These are phyloP conservation scores for Polydrusus tereticollis DNA, from an alignment of 2,888 invertebrate genomes.

Conservation along the genomic window DNA sequence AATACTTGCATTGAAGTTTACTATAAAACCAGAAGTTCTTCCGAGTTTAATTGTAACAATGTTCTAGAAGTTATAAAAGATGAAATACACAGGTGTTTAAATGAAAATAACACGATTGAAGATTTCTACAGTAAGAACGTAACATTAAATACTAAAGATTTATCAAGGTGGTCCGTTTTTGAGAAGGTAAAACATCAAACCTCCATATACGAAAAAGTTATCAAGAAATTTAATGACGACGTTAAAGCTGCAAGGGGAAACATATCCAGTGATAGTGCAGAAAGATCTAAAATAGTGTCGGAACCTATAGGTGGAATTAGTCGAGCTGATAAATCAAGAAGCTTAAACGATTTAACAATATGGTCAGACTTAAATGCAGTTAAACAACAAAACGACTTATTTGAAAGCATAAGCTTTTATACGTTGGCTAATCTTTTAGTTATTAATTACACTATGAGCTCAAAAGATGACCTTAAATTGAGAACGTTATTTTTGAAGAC, in stretches of 20 bases:
- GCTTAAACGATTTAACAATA: slow-evolving; percentile 28
- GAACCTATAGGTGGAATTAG: neutral
- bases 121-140: slow-evolving; percentile 59
- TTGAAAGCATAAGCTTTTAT: slow-evolving; percentile 31
- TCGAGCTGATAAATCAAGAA: neutral
- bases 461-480: slow-evolving; percentile 60
- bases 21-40: slow-evolving; percentile 61
- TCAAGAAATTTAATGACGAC: slow-evolving; percentile 19
- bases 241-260: slow-evolving; percentile 37
- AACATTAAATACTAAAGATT: slow-evolving; percentile 65
- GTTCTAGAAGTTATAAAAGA: slow-evolving; percentile 70
- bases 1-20: slow-evolving; percentile 77
- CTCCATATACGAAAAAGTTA: slow-evolving; percentile 60
- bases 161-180: slow-evolving; percentile 70
- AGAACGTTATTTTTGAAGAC: slow-evolving; percentile 20
- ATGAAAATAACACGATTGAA: slow-evolving; percentile 19
- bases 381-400: slow-evolving; percentile 24
- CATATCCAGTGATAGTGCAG: neutral
- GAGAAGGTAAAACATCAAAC: slow-evolving; percentile 72
- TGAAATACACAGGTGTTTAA: slow-evolving; percentile 61
- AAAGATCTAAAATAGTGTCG: neutral
- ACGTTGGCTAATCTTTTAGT: slow-evolving; percentile 59
- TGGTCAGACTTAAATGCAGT: slow-evolving; percentile 41
- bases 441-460: slow-evolving; percentile 66
- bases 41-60: slow-evolving; percentile 64